A percentile compares a stretch with the other conserved stretches of the same genome.
These are phyloP conservation scores for Drymodes brunneopygia DNA, from an alignment of 2,113 vertebrate species.

Conservation along the genomic window DNA sequence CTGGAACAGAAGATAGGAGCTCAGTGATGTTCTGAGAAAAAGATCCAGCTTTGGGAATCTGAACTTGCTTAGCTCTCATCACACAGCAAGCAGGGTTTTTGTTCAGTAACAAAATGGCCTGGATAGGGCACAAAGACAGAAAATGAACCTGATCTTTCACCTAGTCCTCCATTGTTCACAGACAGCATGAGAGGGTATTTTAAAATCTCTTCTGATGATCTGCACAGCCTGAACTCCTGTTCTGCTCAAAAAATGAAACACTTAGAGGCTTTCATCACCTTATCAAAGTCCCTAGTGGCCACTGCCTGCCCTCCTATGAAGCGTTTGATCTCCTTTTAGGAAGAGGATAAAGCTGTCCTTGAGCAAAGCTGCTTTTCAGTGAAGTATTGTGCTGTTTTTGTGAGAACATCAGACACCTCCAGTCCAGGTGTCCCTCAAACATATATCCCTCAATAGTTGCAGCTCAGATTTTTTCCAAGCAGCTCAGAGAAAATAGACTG, in stretches of 20 bases:
- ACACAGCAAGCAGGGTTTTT: background rate
- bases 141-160: background rate
- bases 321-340: conserved; percentile 21
- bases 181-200: conserved; percentile 21
- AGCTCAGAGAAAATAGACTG: background rate
- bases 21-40: background rate
- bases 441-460: conserved; percentile 16
- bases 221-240: background rate
- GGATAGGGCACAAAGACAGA: background rate
- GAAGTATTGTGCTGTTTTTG: background rate
- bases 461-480: background rate
- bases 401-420: conserved; percentile 6
- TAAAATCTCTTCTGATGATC: background rate
- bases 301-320: background rate
- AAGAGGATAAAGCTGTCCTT: conserved; percentile 13
- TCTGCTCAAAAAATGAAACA: background rate
- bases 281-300: conserved; percentile 12
- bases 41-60: background rate
- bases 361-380: conserved; percentile 20
- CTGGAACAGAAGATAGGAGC: background rate
- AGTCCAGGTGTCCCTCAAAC: conserved; percentile 12
- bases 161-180: conserved; percentile 19
- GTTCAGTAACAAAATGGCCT: background rate
- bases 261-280: background rate
- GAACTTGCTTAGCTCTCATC: background rate